Percentiles rank a stretch among this genome's conserved stretches.
Conservation (phyloP, 2,888 invertebrate species). For the Drosophila hamatofila region DNA sequence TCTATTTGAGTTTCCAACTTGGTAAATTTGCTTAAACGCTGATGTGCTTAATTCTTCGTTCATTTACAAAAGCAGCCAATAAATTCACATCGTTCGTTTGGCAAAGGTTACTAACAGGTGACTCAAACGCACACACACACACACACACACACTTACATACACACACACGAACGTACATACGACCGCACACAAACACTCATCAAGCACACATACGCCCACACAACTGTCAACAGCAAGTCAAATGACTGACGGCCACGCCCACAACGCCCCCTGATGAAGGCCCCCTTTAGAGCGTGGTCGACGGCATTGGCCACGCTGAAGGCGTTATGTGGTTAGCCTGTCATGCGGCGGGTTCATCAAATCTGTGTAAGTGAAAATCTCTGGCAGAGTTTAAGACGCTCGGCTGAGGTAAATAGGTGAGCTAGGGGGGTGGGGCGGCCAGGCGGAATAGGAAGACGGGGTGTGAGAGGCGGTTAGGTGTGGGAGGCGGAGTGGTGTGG, state of each 20-base stretch:
- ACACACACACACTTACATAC: slow-evolving; percentile 18
- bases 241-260: slow-evolving; percentile 51
- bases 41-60: slow-evolving; percentile 64
- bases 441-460: not conserved
- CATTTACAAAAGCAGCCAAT: slow-evolving; percentile 65
- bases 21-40: slow-evolving; percentile 48
- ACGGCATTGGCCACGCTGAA: slow-evolving; percentile 23
- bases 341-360: slow-evolving; percentile 63
- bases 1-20: not conserved
- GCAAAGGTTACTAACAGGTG: slow-evolving; percentile 30
- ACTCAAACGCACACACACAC: slow-evolving; percentile 19
- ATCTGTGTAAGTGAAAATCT: slow-evolving; percentile 75
- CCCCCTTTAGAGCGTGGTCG: slow-evolving; percentile 11
- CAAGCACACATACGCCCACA: slow-evolving; percentile 27
- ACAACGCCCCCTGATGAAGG: slow-evolving; percentile 6
- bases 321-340: slow-evolving; percentile 54
- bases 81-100: slow-evolving; percentile 52
- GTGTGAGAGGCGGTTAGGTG: not conserved
- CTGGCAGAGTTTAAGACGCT: slow-evolving; percentile 17
- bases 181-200: slow-evolving; percentile 23
- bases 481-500: not conserved
- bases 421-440: not conserved
- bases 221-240: slow-evolving; percentile 68
- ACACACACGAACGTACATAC: slow-evolving; percentile 11
- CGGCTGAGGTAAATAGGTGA: slow-evolving; percentile 14